A percentile compares a stretch with the other conserved stretches of the same genome.
Evolutionary conservation across 2,797 vertebrate species (phyloP).

Genomic region (Myotis pilosus): DNA sequence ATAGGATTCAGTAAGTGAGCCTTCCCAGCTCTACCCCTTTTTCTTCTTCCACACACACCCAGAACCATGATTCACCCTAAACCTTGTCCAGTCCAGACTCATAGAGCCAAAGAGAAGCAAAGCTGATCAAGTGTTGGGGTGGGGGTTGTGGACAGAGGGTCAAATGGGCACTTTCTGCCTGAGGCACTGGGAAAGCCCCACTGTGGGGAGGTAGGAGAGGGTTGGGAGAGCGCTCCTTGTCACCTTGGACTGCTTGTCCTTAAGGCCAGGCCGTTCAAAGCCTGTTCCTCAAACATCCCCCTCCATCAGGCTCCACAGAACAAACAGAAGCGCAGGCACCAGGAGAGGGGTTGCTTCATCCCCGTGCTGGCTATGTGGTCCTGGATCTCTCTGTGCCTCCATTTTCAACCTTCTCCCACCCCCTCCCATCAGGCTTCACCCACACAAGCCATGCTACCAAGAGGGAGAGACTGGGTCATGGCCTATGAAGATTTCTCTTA

Average conservation of each 20-base stretch:
- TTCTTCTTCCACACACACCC: neutral
- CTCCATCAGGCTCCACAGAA: neutral
- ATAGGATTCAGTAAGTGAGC: neutral
- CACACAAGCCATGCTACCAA: neutral
- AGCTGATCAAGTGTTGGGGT: neutral
- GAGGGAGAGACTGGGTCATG: neutral
- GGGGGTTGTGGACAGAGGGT: neutral
- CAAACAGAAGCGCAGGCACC: neutral
- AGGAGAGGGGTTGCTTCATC: neutral
- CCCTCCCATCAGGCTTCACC: neutral
- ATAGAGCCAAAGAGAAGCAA: neutral
- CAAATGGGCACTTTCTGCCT: neutral
- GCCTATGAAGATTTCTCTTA: neutral
- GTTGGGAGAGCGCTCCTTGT: neutral
- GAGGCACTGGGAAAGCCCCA: neutral
- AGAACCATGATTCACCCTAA: neutral
- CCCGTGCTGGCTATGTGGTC: neutral
- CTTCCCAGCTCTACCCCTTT: neutral
- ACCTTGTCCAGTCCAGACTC: neutral
- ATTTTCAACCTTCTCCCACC: neutral
- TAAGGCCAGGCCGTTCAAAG: neutral
- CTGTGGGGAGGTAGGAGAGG: fast-evolving
- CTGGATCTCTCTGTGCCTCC: neutral
- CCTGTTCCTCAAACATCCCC: neutral
- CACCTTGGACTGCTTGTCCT: neutral